Conservation (phyloP, 1,140 invertebrate species). For the Acromyrmex heyeri region DNA sequence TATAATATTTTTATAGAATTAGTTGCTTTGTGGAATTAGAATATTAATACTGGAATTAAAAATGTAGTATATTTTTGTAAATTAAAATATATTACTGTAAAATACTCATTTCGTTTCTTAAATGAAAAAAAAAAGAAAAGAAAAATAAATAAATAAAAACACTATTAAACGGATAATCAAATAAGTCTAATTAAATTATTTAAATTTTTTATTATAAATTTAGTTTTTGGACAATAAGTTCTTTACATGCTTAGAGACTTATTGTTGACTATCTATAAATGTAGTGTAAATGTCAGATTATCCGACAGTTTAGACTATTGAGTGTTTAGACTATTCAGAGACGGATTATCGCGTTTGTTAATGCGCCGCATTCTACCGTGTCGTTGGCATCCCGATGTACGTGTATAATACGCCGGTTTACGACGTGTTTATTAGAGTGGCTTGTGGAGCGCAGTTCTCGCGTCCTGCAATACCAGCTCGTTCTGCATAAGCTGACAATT, state of each 20-base stretch:
- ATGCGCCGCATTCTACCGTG: slow-evolving; percentile 46
- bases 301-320: background rate
- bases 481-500: slow-evolving; percentile 74
- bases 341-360: slow-evolving; percentile 65
- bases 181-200: background rate
- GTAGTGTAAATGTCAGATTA: background rate
- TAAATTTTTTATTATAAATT: background rate
- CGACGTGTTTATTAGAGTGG: slow-evolving; percentile 77
- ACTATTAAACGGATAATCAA: background rate
- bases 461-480: slow-evolving; percentile 64
- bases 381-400: slow-evolving; percentile 31
- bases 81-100: background rate
- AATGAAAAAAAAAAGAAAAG: background rate
- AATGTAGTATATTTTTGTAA: background rate
- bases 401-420: slow-evolving; percentile 71
- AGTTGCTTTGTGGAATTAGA: background rate
- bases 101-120: background rate
- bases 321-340: background rate
- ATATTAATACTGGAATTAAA: background rate
- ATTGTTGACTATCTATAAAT: background rate
- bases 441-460: slow-evolving; percentile 49
- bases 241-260: background rate
- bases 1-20: background rate
- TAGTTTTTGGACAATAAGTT: background rate
- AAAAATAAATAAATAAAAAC: no score